Evolutionary conservation across 2,888 invertebrate species (phyloP), one percentile per base, ranked within the genome.

Genomic region (Scaptomyza cyrtandrae): DNA sequence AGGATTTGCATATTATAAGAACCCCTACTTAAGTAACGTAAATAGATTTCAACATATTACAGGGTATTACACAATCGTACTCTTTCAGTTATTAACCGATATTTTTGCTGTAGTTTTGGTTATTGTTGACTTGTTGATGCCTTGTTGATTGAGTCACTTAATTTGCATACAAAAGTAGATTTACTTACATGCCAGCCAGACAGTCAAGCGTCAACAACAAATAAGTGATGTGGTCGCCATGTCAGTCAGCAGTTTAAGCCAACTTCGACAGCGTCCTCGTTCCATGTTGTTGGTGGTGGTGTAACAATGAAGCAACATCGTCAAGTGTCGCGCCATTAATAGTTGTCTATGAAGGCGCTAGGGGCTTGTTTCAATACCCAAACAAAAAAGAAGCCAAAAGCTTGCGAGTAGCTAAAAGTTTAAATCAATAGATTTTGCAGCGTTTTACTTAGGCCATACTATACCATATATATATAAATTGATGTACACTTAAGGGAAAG

Each of bases 161-260:
- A 86, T 86, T 86, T 86, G 86, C 89, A 86, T 86, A 89, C 76
- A 78, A 88, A 86, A 89, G 89, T 89, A 85, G 86, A 86, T 86
- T 89, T 86, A 83, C 88, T 89, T 86, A 83, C 86, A 89, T 76
- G 81, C 72, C 76, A 60, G 66, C 31, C 82, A 72, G 75, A 63
- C 70, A 61, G 61, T 57, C 44, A 49, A 75, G 67, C 75, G 68
- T 68, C 77, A 73, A 68, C 77, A 73, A 68, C 73, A 77, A 62
- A 77, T 44, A 50, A 35, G 19, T 50, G 50, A 33, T 53, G n/a
- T 50, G 50, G 44, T 53, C 35, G 19, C 62, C 54, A 49, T 46
- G 44, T 44, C 53, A 54, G 55, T 45, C 53, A 55, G 55, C 49
- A 52, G 55, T 46, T 50, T 31, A 19, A 57, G 57, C 60, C 65